Evolutionary conservation across 2,888 invertebrate species (phyloP), one percentile per base, ranked within the genome.

Genomic region (Meta bourneti): DNA sequence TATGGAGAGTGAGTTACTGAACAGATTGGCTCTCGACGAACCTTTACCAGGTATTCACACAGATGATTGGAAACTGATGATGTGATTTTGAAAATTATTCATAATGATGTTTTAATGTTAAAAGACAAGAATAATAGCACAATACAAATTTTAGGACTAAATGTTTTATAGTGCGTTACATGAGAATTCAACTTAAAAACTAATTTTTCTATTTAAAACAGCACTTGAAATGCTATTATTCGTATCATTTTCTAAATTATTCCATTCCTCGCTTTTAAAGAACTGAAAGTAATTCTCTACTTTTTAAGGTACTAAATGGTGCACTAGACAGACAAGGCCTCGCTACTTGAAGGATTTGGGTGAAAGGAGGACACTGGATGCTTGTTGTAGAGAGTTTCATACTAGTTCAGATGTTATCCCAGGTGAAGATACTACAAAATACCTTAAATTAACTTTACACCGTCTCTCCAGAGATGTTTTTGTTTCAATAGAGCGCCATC

Each of bases 31-130:
- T 16, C 54, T 79, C 11, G 79, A 79, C 79, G 52, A 79, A 9
- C 52, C 54, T 79, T 19, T 79, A 79, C n/a, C 52, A 51, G 79
- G 79, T 79, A 79, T 52, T 71, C n/a, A 71, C 7, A n/a, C n/a
- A n/a, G n/a, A n/a, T n/a, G n/a, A n/a, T n/a, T n/a, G n/a, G n/a
- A n/a, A n/a, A n/a, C n/a, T n/a, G n/a, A n/a, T n/a, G n/a, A n/a
- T n/a, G n/a, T n/a, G n/a, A n/a, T n/a, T n/a, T n/a, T n/a, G n/a
- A n/a, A n/a, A n/a, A n/a, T n/a, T n/a, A n/a, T n/a, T n/a, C n/a
- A n/a, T n/a, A n/a, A n/a, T n/a, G n/a, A n/a, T n/a, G 34, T 4
- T 34, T 34, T 34, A 34, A 34, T 34, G 34, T 34, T 34, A 34
- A 34, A 34, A 34, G 4, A 34, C 34, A 34, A 34, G 34, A 34